Percentiles rank a stretch among this genome's conserved stretches.
These are phyloP conservation scores for Pithys albifrons DNA, from an alignment of 2,113 vertebrate genomes.

Conservation along the genomic window DNA sequence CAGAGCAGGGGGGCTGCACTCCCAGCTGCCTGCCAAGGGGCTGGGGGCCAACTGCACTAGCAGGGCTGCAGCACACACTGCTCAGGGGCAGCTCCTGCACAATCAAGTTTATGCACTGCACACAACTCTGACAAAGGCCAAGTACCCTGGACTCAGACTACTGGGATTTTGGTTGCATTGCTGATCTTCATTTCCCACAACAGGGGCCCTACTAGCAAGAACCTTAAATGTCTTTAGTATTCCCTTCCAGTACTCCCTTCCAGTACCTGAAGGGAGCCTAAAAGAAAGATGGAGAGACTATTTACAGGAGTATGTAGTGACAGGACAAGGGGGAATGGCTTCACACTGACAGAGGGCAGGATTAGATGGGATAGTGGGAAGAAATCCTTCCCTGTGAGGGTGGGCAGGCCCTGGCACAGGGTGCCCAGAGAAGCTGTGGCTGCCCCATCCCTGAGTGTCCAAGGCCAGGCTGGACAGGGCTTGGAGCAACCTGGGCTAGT, in stretches of 20 bases:
- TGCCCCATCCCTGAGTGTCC: not conserved
- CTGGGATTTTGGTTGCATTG: not conserved
- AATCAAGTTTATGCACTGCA: not conserved
- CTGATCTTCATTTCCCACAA: not conserved
- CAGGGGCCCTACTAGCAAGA: not conserved
- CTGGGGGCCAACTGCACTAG: not conserved
- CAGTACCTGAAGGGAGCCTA: not conserved
- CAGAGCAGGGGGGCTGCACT: not conserved
- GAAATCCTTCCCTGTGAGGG: not conserved
- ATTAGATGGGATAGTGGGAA: not conserved
- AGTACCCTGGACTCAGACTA: not conserved
- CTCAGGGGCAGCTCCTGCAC: not conserved
- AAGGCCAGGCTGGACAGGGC: rapidly evolving
- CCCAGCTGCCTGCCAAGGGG: not conserved
- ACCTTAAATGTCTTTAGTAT: not conserved
- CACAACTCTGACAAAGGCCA: not conserved
- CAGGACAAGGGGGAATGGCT: not conserved
- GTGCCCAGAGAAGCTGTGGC: not conserved
- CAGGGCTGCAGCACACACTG: not conserved
- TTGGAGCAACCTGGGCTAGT: not conserved
- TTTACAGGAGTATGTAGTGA: not conserved
- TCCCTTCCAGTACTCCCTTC: too few species aligned
- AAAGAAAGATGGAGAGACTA: not conserved
- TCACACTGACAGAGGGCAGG: not conserved
- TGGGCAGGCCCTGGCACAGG: not conserved